These are phyloP conservation scores for Miichthys miiuy DNA, from an alignment of 2,797 vertebrate genomes.

Conservation along the genomic window DNA sequence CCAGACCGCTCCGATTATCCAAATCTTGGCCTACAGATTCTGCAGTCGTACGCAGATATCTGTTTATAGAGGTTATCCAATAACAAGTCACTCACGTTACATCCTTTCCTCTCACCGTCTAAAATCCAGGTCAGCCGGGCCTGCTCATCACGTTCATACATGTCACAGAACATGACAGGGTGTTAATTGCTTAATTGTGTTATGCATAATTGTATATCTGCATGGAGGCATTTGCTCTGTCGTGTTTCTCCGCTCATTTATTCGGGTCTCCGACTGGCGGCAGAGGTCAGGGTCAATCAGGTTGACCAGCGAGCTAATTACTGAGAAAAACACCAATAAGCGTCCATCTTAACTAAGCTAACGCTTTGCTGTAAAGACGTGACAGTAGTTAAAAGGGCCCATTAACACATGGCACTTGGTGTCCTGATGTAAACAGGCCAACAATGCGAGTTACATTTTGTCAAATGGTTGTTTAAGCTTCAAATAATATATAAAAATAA, in stretches of 20 bases:
- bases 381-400: neutral
- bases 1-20: no score
- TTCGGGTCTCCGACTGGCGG: neutral
- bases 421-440: neutral
- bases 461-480: neutral
- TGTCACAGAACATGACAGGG: slow-evolving; percentile 19
- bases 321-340: neutral
- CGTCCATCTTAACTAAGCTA: neutral
- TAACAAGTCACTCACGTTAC: neutral
- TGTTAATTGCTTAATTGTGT: slow-evolving; percentile 34
- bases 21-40: no score
- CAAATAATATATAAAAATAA: neutral
- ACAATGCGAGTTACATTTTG: neutral
- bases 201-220: slow-evolving; percentile 4
- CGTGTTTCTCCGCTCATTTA: neutral
- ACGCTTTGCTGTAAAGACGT: neutral
- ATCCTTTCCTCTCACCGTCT: slow-evolving; percentile 6
- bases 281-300: neutral
- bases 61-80: neutral
- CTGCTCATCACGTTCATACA: neutral
- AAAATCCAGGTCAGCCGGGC: slow-evolving; percentile 16
- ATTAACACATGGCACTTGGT: neutral
- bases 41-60: no score
- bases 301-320: slow-evolving; percentile 4
- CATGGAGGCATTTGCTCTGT: neutral